Conservation (phyloP, 2,888 invertebrate species). For the Athrips mouffetella region DNA sequence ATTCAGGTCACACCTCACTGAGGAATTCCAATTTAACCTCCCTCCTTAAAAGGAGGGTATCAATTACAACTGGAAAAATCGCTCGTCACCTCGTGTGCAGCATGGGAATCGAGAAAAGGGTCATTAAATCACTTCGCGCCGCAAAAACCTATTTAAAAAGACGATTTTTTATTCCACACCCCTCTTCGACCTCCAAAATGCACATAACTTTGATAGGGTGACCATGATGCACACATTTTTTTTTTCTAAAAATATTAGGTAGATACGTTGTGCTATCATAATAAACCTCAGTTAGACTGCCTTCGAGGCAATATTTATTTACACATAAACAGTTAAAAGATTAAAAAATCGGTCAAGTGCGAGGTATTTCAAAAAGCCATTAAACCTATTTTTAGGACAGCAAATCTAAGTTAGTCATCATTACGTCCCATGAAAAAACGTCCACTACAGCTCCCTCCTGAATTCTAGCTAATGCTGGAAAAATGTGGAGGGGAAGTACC, state of each 20-base stretch:
- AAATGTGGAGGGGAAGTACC: too few relatives aligned
- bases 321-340: too few relatives aligned
- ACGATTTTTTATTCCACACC: conserved; percentile 64
- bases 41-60: conserved; percentile 45
- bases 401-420: too few relatives aligned
- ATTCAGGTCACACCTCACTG: conserved; percentile 56
- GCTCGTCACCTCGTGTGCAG: conserved; percentile 60
- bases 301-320: too few relatives aligned
- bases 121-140: conserved; percentile 73
- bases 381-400: too few relatives aligned
- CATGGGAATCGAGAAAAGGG: conserved; percentile 56
- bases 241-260: not conserved
- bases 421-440: too few relatives aligned
- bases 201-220: conserved; percentile 38
- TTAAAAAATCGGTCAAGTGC: too few relatives aligned
- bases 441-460: too few relatives aligned
- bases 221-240: conserved; percentile 20
- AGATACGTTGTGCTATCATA: too few relatives aligned
- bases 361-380: too few relatives aligned
- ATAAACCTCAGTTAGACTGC: too few relatives aligned
- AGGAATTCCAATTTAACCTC: conserved; percentile 68
- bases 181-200: conserved; percentile 37
- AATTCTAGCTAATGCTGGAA: too few relatives aligned
- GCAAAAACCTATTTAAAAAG: conserved; percentile 66
- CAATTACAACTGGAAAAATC: conserved; percentile 71